Base-by-base conservation (phyloP, 2,888 invertebrate genomes). In the Leptopterna dolabrata region DNA sequence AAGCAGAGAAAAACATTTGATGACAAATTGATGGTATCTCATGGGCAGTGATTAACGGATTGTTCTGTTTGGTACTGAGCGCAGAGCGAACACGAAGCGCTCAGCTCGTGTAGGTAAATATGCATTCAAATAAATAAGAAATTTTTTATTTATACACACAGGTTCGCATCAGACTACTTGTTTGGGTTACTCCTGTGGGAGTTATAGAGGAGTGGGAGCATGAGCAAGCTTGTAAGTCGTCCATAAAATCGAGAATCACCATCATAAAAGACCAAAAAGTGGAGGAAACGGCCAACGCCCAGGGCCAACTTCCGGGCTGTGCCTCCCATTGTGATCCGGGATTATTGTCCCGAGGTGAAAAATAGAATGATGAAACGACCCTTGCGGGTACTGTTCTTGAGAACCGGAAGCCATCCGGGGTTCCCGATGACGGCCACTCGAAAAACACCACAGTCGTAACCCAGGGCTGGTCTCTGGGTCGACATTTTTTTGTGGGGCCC, bases 271-370 rank as follows among this genome's bases (percentile, higher is more conserved):
- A 24, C 63, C 63, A 19, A 24, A 27, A 6, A 24, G 6, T 9
- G 63, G 19, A 19, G 24, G 24, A 63, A 63, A 63, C 55, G 63
- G 63, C 19, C 63, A 24, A 63, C 63, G 63, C 63, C 63, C 63
- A 24, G 4, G 27, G 63, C 63, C 63, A 11, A 63, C 63, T 24
- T 63, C 63, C 63, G 24, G 63, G 27, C 63, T 19, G 11, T 11
- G 27, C 63, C 63, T 63, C 63, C 63, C 13, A 63, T 63, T 63
- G 63, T 63, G 24, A 63, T 24, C 63, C 24, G 63, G 63, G 63
- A 63, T 63, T 63, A 63, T 63, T 63, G 63, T 63, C 63, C 63
- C 63, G 63, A 63, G 63, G 63, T 63, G 63, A 63, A 63, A 63
- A 63, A 63, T 63, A 63, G 19, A 24, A 24, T 9, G 63, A 63